phyloP scores from a whole-genome alignment of 2,888 invertebrate genomes.

The Elgonia sp. region DNA sequence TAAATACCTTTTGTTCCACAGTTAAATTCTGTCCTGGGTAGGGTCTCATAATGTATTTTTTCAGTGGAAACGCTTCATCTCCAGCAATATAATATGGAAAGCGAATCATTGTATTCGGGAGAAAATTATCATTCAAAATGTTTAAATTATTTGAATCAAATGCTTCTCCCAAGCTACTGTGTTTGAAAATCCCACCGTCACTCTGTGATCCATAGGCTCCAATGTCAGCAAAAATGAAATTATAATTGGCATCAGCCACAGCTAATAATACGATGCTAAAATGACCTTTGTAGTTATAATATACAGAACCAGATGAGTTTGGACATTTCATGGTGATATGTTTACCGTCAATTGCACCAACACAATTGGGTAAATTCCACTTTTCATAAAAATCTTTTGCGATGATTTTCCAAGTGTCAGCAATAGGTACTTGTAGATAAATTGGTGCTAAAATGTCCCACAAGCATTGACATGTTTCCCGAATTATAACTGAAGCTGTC shows the following conservation, averaged over 20 bases:
- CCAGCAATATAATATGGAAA: slow-evolving; percentile 20
- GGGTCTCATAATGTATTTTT: slow-evolving; percentile 32
- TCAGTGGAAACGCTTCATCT: slow-evolving; percentile 38
- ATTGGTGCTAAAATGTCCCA: slow-evolving; percentile 17
- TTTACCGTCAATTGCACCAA: slow-evolving; percentile 67
- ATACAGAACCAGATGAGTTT: slow-evolving; percentile 44
- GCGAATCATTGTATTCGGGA: neutral
- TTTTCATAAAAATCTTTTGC: slow-evolving; percentile 15
- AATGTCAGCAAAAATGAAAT: neutral
- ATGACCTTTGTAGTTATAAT: slow-evolving; percentile 67
- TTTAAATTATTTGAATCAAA: neutral
- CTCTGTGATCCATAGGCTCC: slow-evolving; percentile 10
- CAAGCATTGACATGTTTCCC: slow-evolving; percentile 2
- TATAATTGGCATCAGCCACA: slow-evolving; percentile 13
- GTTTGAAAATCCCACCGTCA: slow-evolving; percentile 12
- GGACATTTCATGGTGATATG: slow-evolving; percentile 58
- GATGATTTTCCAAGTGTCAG: slow-evolving; percentile 34
- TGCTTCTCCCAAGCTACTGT: neutral
- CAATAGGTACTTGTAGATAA: neutral
- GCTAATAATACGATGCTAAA: slow-evolving; percentile 25
- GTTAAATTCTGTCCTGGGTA: slow-evolving; percentile 16
- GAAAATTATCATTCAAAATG: neutral
- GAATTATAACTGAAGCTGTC: slow-evolving; percentile 14
- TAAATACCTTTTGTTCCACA: neutral
- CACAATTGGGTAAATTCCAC: slow-evolving; percentile 51